phyloP scores from a whole-genome alignment of 2,888 invertebrate species.

The Cryptocephalus moraei region DNA sequence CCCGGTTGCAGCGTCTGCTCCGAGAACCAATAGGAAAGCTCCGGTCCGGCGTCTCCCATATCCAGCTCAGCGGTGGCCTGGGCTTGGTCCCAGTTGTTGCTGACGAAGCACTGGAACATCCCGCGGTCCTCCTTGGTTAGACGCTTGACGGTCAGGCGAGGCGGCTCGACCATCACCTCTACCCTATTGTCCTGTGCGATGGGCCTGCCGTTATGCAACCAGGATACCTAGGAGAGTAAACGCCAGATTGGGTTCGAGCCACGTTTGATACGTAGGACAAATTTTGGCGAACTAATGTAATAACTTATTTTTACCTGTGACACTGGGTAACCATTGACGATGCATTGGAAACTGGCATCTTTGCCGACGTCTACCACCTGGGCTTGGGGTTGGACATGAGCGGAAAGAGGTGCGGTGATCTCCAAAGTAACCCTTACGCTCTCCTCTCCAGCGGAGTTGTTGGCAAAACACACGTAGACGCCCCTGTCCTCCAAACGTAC shows the following conservation, averaged over 20 bases:
- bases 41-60: slow-evolving; percentile 80
- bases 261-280: too few relatives aligned
- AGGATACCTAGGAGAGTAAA: too few relatives aligned
- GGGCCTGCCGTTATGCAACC: slow-evolving; percentile 22
- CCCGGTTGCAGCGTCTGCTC: slow-evolving; percentile 88
- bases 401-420: slow-evolving; percentile 71
- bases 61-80: slow-evolving; percentile 74
- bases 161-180: slow-evolving; percentile 33
- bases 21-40: slow-evolving; percentile 83
- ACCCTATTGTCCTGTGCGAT: slow-evolving; percentile 35
- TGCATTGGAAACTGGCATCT: slow-evolving; percentile 78
- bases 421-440: slow-evolving; percentile 66
- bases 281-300: too few relatives aligned
- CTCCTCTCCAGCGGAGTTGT: slow-evolving; percentile 80
- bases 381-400: slow-evolving; percentile 67
- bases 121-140: slow-evolving; percentile 76
- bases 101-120: slow-evolving; percentile 85
- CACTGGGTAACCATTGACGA: slow-evolving; percentile 77
- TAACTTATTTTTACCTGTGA: slow-evolving; percentile 42
- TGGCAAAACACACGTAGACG: slow-evolving; percentile 81
- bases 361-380: slow-evolving; percentile 76
- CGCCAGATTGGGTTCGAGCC: too few relatives aligned
- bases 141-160: slow-evolving; percentile 45
- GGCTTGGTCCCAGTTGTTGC: slow-evolving; percentile 74
- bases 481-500: slow-evolving; percentile 69